These are phyloP conservation scores for Pterocles burchelli DNA, from an alignment of 2,113 vertebrate genomes.

Conservation along the genomic window DNA sequence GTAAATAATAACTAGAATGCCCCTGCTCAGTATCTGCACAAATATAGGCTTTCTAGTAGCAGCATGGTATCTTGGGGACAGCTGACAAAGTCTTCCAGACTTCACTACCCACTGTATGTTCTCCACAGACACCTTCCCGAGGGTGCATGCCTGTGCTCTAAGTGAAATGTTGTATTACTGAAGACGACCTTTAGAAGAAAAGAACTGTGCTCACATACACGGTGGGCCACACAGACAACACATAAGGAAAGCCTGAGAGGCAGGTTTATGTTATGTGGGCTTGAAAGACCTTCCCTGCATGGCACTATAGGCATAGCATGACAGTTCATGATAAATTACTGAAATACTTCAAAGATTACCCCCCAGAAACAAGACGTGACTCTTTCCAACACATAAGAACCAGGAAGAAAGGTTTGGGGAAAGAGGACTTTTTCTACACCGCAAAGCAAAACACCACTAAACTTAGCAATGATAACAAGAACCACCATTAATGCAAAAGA, in stretches of 20 bases:
- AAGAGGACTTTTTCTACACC: background rate
- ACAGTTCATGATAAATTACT: background rate
- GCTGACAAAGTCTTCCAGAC: background rate
- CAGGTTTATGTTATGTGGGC: background rate
- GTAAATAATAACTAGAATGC: background rate
- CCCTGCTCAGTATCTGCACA: background rate
- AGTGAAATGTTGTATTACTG: background rate
- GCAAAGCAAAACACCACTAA: background rate
- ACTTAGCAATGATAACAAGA: background rate
- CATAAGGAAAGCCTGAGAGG: background rate
- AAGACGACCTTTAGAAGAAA: background rate
- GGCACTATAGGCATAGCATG: background rate
- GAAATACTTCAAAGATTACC: background rate
- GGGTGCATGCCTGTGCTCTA: background rate
- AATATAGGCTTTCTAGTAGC: background rate
- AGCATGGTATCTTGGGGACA: background rate
- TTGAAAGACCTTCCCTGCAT: background rate
- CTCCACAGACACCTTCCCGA: background rate
- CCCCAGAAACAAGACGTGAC: background rate
- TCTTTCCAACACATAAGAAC: background rate
- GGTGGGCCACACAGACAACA: background rate
- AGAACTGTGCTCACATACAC: background rate
- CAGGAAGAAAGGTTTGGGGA: fast-evolving
- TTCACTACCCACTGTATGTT: background rate
- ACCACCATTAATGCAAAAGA: background rate